Conservation (phyloP, 2,113 vertebrate species). For the Bothrops jararaca region DNA sequence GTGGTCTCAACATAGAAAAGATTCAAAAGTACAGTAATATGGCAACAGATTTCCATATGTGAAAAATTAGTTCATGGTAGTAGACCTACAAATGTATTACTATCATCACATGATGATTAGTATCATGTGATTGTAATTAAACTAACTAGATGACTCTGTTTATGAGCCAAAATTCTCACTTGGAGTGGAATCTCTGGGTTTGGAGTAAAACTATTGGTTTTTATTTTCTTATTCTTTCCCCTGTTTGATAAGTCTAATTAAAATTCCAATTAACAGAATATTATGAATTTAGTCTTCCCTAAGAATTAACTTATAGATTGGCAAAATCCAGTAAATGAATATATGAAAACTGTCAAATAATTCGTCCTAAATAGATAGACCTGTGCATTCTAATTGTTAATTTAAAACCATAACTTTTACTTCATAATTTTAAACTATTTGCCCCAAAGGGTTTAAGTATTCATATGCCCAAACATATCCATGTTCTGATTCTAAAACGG, state of each 20-base stretch:
- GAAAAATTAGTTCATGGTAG: not conserved
- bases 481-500: not conserved
- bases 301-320: not conserved
- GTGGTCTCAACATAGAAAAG: not conserved
- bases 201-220: not conserved
- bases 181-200: not conserved
- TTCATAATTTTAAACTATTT: not conserved
- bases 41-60: not conserved
- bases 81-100: not conserved
- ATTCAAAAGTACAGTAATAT: not conserved
- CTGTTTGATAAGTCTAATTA: not conserved
- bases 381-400: not conserved
- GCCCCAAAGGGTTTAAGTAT: not conserved
- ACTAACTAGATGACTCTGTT: not conserved
- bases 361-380: not conserved
- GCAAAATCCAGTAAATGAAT: not conserved
- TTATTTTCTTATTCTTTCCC: not conserved
- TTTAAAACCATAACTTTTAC: not conserved
- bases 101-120: not conserved
- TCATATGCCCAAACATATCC: not conserved
- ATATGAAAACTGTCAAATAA: not conserved
- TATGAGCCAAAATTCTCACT: not conserved
- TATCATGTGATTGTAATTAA: not conserved
- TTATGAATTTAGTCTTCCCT: not conserved
- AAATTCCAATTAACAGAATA: not conserved